A percentile compares a stretch with the other conserved stretches of the same genome.
Evolutionary conservation across 2,797 vertebrate genomes (phyloP).

Genomic region (Acrossocheilus fasciatus): DNA sequence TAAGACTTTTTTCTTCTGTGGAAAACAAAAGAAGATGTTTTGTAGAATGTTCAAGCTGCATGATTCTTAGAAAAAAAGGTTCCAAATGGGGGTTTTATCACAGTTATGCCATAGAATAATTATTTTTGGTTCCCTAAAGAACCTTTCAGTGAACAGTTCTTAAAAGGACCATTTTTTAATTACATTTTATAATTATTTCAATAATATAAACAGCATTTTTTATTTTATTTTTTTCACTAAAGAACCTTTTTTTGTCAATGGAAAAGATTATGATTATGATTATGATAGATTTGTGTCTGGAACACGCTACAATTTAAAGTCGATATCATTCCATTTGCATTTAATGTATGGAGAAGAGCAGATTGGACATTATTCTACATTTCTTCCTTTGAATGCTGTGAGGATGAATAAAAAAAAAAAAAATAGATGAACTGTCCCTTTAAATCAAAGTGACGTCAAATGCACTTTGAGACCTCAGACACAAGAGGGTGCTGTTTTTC

Average conservation of each 20-base stretch:
- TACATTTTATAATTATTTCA: too few species aligned
- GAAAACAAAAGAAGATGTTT: not conserved
- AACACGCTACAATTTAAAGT: not conserved
- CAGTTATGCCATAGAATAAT: too few species aligned
- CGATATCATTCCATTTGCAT: not conserved
- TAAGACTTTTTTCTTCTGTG: not conserved
- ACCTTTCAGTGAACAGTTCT: too few species aligned
- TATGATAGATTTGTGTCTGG: not conserved
- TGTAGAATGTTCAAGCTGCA: not conserved
- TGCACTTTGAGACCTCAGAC: not conserved
- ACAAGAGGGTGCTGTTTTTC: slow-evolving; percentile 17
- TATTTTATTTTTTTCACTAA: too few species aligned
- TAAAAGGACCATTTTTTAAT: too few species aligned
- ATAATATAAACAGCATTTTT: too few species aligned
- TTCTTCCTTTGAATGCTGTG: too few species aligned
- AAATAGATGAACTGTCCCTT: not conserved
- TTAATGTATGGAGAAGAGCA: not conserved
- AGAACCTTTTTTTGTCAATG: too few species aligned
- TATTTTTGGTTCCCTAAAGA: too few species aligned
- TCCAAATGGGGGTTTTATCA: not conserved
- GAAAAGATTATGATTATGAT: too few species aligned
- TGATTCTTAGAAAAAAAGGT: not conserved
- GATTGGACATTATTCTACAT: not conserved
- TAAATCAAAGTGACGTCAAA: not conserved
- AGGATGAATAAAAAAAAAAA: not conserved